Conservation (phyloP, 2,888 invertebrate species). For the Pristionchus mayeri region DNA sequence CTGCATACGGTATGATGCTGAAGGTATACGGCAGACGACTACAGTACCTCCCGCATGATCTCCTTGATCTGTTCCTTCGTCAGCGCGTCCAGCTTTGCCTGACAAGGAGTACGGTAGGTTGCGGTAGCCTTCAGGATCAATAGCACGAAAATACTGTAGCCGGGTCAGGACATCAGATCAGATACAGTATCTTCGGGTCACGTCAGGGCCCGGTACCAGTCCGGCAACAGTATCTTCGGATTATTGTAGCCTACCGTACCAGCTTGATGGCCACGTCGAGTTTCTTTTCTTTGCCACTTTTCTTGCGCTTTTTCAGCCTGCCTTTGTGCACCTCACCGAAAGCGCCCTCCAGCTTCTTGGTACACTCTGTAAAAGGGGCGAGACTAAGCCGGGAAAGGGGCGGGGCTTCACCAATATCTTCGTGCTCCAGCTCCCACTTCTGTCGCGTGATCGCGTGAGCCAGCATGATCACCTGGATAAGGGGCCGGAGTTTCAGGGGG, state of each 20-base stretch:
- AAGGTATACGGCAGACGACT: background rate
- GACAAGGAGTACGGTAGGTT: background rate
- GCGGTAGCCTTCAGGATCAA: no score
- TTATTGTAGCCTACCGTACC: background rate
- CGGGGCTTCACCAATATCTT: background rate
- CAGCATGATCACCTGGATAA: background rate
- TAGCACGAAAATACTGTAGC: no score
- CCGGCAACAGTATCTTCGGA: no score
- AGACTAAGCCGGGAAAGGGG: no score
- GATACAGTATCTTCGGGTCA: no score
- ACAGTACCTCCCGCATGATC: constrained; percentile 24
- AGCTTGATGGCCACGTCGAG: constrained; percentile 55
- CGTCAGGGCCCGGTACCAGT: no score
- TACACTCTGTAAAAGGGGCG: background rate
- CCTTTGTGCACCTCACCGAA: no score
- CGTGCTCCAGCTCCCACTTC: no score
- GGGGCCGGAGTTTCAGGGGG: background rate
- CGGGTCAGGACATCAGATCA: no score
- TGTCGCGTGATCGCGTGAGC: no score
- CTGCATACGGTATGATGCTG: background rate
- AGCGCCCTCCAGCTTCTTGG: constrained; percentile 37
- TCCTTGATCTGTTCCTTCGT: no score
- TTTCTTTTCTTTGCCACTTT: constrained; percentile 9
- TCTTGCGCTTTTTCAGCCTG: constrained; percentile 45
- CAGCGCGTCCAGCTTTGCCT: constrained; percentile 31